Evolutionary conservation across 2,797 vertebrate species (phyloP), one percentile per base, ranked within the genome.

Genomic region (Sebastes umbrosus): DNA sequence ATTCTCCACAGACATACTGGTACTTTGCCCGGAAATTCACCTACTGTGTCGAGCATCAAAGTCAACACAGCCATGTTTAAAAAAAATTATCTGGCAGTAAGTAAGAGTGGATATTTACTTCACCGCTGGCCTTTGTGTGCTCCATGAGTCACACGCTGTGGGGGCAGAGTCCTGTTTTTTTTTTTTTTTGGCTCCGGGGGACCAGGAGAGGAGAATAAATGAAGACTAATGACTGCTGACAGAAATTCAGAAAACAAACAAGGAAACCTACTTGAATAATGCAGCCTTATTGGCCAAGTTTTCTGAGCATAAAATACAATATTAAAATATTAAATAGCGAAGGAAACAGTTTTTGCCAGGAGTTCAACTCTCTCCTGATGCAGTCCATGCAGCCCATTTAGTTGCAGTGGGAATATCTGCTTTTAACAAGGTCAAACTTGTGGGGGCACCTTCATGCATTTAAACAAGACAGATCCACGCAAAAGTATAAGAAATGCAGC

Each of bases 161-260:
- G 79, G 87, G 74, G 34, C 54, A 77, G 69, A 82, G 13, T 84
- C 80, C 55, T 62, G 65, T 18, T 46, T 27, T 73, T 16, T 14
- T 6, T 39, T 43, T 52, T 34, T 76, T 62, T 52, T 18, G 43
- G 36, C 83, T 75, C 32, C 3, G 1, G 59, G 81, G 36, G 52
- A 27, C 55, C 52, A 50, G 60, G 52, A 39, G 57, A 73, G 18
- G 24, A 82, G 43, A 70, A 75, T 78, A 84, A 86, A 89, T 84
- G 72, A 89, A 87, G 78, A 86, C 69, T 84, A 90, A 90, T 89
- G 88, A 74, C 71, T 79, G 50, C 78, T 73, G 79, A 87, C 74
- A 84, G 83, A 74, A 59, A 81, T 43, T 63, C 11, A 67, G 58
- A 69, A 86, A 87, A 86, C 79, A 87, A 84, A 87, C 77, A 78